Percentiles rank a stretch among this genome's conserved stretches.
Conservation (phyloP, 2,113 vertebrate species). For the Ariopsis seemanni region DNA sequence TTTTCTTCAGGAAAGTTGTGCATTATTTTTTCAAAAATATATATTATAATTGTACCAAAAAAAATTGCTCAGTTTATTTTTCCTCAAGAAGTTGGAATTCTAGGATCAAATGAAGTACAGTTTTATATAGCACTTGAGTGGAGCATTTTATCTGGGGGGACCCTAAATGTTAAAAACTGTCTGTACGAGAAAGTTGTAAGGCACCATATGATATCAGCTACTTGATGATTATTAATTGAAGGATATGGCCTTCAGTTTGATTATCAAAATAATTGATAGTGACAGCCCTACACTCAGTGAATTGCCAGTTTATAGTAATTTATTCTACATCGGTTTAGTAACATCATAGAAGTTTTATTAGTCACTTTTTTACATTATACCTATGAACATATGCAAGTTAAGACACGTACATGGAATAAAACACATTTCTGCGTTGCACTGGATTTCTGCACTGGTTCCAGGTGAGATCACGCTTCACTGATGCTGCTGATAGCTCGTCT, state of each 20-base stretch:
- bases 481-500: slow-evolving; percentile 70
- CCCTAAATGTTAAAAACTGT: background rate
- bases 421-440: background rate
- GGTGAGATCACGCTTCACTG: slow-evolving; percentile 51
- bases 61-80: background rate
- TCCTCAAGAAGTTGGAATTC: background rate
- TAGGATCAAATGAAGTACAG: background rate
- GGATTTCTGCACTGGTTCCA: background rate
- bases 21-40: background rate
- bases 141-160: background rate
- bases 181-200: background rate
- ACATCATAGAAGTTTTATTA: background rate
- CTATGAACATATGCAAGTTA: background rate
- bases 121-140: background rate
- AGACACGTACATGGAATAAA: background rate
- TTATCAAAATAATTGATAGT: background rate
- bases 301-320: background rate
- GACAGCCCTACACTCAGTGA: background rate
- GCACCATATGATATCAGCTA: background rate
- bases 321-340: background rate
- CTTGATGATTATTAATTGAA: background rate
- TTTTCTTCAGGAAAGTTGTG: background rate
- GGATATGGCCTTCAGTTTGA: background rate
- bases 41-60: background rate
- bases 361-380: background rate